Evolutionary conservation across 2,888 invertebrate genomes (phyloP), one percentile per base, ranked within the genome.

Genomic region (Frankliniella intonsa): DNA sequence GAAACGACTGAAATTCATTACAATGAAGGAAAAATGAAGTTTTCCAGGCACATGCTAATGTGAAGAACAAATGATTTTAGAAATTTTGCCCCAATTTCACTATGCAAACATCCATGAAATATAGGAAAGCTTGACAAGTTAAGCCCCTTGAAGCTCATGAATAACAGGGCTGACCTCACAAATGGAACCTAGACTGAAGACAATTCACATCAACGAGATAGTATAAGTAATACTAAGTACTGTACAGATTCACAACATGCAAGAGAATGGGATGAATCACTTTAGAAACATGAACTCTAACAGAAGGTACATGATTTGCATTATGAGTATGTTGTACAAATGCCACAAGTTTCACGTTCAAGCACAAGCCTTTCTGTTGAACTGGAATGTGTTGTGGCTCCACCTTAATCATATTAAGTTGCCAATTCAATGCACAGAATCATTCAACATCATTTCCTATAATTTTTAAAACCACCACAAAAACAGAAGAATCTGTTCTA

Each of bases 151-250:
- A 76, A 76, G 69, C 69, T 76, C 69, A 76, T 76, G 69, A 76
- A 76, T 76, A 76, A 22, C 69, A 76, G 69, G 69, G 69, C 69
- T 76, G 69, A 76, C 69, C 69, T 76, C 69, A 76, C 69, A 76
- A 25, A 76, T 25, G 69, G 69, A 25, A 76, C 69, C 69, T 76
- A 76, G 69, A 76, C 69, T 76, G 69, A 76, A 76, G 69, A 76
- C 69, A 76, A 76, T 76, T 76, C 69, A 76, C 69, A 76, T 76
- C 69, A 76, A 76, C 69, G 25, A 76, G 69, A 76, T 76, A 76
- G 69, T 76, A 76, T 76, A 76, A 76, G 69, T 76, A 76, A 76
- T 76, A 76, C 69, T 76, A 76, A 76, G 69, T 76, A 76, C 69
- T 76, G 69, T 76, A 76, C 69, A 76, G 69, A 76, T 76, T 76